Conservation (phyloP, 2,113 vertebrate genomes). For the Amphiprion ocellaris region DNA sequence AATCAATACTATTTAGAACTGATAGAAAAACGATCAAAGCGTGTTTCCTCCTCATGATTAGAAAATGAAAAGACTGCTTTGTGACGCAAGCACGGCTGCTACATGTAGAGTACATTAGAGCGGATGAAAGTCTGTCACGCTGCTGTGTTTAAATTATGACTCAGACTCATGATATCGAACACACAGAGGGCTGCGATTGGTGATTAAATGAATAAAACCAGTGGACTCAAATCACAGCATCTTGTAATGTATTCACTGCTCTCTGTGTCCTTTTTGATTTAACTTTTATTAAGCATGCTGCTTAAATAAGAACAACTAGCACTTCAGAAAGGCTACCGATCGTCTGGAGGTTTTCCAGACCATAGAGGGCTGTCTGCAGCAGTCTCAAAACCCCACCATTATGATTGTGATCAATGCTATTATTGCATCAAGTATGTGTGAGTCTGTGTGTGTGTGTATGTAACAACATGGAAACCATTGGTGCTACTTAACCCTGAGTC, state of each 20-base stretch:
- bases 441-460: not conserved
- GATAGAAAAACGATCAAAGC: not conserved
- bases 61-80: not conserved
- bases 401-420: conserved; percentile 42
- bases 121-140: not conserved
- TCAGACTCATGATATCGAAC: not conserved
- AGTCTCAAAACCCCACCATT: conserved; percentile 35
- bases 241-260: conserved; percentile 11
- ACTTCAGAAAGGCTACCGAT: conserved; percentile 22
- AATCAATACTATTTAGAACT: not conserved
- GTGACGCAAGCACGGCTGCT: not conserved
- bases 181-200: not conserved
- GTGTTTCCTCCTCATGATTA: not conserved
- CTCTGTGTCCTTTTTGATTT: not conserved
- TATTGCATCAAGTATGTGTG: conserved; percentile 31
- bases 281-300: conserved; percentile 23
- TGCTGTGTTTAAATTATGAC: conserved; percentile 1
- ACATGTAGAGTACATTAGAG: not conserved
- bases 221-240: conserved; percentile 4
- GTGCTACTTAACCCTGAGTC: conserved; percentile 36
- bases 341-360: conserved; percentile 26
- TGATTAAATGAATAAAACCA: not conserved
- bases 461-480: not conserved
- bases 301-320: conserved; percentile 30
- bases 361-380: conserved; percentile 22